A percentile compares a stretch with the other conserved stretches of the same genome.
These are phyloP conservation scores for Drosophila incognita DNA, from an alignment of 2,888 invertebrate species.

Conservation along the genomic window DNA sequence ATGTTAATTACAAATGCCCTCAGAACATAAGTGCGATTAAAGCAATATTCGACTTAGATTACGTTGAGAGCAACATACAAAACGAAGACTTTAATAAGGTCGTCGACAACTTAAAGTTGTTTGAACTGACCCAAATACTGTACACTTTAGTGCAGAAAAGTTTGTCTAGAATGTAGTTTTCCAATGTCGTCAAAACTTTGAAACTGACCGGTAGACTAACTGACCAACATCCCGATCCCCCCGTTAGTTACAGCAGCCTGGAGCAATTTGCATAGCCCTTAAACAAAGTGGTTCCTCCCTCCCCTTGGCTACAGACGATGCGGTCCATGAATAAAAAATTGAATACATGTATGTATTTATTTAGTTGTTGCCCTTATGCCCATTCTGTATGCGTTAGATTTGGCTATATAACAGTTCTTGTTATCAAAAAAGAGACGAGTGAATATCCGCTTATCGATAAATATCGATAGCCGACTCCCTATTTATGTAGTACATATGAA, in stretches of 20 bases:
- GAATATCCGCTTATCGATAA: background rate
- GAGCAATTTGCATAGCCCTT: conserved; percentile 45
- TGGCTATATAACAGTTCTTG: background rate
- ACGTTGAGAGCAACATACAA: background rate
- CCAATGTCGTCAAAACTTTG: conserved; percentile 39
- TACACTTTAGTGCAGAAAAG: conserved; percentile 8
- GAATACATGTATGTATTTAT: background rate
- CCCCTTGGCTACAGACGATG: conserved; percentile 24
- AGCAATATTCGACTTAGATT: conserved; percentile 5
- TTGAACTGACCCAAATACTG: conserved; percentile 40
- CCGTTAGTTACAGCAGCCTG: conserved; percentile 3
- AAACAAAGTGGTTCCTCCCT: conserved; percentile 3
- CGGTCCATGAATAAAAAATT: conserved; percentile 38
- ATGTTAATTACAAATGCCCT: conserved; percentile 24
- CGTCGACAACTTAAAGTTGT: background rate
- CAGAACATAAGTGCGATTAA: conserved; percentile 15
- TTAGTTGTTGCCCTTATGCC: background rate
- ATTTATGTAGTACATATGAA: background rate
- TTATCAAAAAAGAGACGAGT: background rate
- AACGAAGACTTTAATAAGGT: background rate
- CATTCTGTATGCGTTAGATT: background rate
- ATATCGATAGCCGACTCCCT: background rate
- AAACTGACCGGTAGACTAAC: conserved; percentile 29
- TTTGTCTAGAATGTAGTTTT: background rate
- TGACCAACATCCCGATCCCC: background rate